Evolutionary conservation across 2,113 vertebrate species (phyloP), one percentile per base, ranked within the genome.

Genomic region (Orcinus orca): DNA sequence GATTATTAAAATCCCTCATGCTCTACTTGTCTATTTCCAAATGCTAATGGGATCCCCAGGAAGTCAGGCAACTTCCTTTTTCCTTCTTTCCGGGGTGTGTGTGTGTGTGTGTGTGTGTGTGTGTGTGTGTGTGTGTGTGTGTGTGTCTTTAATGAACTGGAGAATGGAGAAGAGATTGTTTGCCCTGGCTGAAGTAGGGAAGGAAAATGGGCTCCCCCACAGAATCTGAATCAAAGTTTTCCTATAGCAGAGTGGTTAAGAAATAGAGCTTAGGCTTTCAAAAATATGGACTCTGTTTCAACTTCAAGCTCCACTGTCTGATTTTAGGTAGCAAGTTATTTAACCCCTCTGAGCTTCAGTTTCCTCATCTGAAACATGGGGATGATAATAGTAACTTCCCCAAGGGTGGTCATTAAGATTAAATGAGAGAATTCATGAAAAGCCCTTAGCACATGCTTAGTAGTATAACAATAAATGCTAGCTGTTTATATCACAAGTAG

Each of bases 1-100:
- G 68, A 73, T 95, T 97, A 88, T 95, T 90, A 93, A 93, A 85
- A 95, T 95, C 62, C 36, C 44, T 92, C 79, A 67, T 50, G 71
- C 83, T 91, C 83, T 95, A 36, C 65, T 55, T 63, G 15, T 90
- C 67, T 87, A 77, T 93, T 91, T 93, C 86, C 65, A 96, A 93
- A 86, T 95, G 63, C 63, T 95, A 93, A 94, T 83, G n/a, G 47
- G 1, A 8, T 82, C 55, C 33, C 29, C 12, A 84, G 44, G 81
- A 94, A 90, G 44, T 70, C 63, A 96, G 50, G 44, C 5, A 90
- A 93, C 33, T 81, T 93, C 41, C 15, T 95, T 76, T 41, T 50
- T 60, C 50, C 12, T 13, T 55, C 29, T 67, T 29, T 73, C 12
- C 5, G 53, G 8, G 4, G 38, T 10, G 3, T 21, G 58, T 50